phyloP scores from a whole-genome alignment of 2,888 invertebrate species.

The Sepioteuthis lessoniana region DNA sequence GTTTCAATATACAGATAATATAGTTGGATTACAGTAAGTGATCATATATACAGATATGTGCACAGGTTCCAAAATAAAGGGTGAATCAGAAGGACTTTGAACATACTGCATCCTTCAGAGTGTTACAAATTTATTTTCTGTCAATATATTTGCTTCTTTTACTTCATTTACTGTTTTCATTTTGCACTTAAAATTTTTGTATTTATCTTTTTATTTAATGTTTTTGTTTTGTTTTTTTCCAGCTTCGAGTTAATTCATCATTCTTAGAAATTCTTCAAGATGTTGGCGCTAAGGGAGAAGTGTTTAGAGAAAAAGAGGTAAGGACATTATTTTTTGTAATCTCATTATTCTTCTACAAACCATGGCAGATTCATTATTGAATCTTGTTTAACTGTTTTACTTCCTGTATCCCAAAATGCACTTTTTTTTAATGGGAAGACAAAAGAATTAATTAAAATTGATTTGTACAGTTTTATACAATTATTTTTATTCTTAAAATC shows the following conservation, averaged over 20 bases:
- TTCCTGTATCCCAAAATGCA: background rate
- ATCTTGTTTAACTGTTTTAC: background rate
- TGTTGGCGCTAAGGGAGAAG: constrained; percentile 61
- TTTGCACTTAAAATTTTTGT: background rate
- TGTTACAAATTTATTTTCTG: too few species aligned
- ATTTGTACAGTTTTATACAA: too few species aligned
- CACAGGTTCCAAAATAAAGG: too few species aligned
- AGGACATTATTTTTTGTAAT: background rate
- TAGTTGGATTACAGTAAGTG: too few species aligned
- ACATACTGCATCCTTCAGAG: too few species aligned
- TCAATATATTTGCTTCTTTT: background rate
- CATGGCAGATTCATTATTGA: background rate
- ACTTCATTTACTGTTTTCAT: background rate
- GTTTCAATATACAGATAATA: too few species aligned
- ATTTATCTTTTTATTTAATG: background rate
- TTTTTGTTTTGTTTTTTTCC: constrained; percentile 47
- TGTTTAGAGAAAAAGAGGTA: constrained; percentile 67
- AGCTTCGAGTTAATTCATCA: constrained; percentile 61
- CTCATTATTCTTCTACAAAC: background rate
- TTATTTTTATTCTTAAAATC: too few species aligned
- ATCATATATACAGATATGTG: too few species aligned
- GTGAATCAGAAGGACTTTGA: too few species aligned
- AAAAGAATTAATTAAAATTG: too few species aligned
- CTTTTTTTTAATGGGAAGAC: background rate
- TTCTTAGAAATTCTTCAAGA: constrained; percentile 60